Evolutionary conservation across 2,888 invertebrate species (phyloP), one percentile per base, ranked within the genome.

Genomic region (Pomacea canaliculata): DNA sequence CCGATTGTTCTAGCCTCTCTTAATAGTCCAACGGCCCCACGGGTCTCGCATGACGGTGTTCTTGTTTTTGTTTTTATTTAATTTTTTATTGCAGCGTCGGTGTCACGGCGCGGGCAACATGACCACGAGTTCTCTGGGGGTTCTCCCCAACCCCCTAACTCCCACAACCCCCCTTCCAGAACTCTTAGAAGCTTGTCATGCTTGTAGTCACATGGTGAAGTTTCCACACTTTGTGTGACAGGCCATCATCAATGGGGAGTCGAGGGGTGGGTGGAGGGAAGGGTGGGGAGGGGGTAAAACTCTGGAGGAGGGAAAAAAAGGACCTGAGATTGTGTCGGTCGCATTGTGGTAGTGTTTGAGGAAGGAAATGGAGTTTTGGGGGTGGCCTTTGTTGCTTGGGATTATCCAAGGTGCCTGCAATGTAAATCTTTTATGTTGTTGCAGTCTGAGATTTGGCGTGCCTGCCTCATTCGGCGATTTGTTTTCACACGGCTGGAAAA

Each of bases 391-490:
- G 49, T 65, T 51, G 65, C 62, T 49, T 65, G 72, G 23, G 72
- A 72, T 65, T 46, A 72, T 49, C 23, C 27, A 72, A 65, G 63
- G 65, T 65, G 51, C 48, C 51, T 63, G 23, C 62, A 16, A 27
- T 65, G 65, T 65, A 72, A 72, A 65, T 13, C n/a, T 65, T 72
- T 71, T 62, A 62, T 71, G 71, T 63, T 71, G 46, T 60, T 60
- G 48, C 19, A 68, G 68, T 68, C 68, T 46, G 37, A 68, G 68
- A 68, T 68, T 68, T 19, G 10, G 63, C 63, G 19, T 12, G 63
- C 63, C 63, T 63, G 63, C 63, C 19, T 63, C 63, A 12, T 63
- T 63, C 63, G 10, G 10, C 19, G 23, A 19, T 63, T 63, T 56
- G 51, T 56, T 16, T 56, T 56, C 16, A 10, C 16, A 16, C 12